Evolutionary conservation across 2,113 vertebrate genomes (phyloP).

Genomic region (Carlito syrichta): DNA sequence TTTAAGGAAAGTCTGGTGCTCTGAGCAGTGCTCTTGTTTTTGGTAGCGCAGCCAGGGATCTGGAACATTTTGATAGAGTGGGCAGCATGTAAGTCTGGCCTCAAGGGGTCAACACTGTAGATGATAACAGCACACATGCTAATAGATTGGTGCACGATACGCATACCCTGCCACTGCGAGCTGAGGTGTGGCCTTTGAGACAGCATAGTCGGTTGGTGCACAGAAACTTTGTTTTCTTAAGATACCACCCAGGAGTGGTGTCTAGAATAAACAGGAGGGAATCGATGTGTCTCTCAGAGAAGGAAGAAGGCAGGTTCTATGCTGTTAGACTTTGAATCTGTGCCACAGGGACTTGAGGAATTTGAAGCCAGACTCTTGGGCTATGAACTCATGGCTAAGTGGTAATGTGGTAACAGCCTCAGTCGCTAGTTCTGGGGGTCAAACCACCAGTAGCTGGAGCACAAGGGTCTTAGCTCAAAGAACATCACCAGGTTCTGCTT

Average conservation of each 20-base stretch:
- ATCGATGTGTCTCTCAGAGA: rapidly evolving
- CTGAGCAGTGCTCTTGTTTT: not conserved
- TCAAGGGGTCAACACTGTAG: not conserved
- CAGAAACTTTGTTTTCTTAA: not conserved
- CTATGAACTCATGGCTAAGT: rapidly evolving
- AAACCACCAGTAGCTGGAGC: not conserved
- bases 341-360: not conserved
- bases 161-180: not conserved
- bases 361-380: not conserved
- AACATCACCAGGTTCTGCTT: too few species aligned
- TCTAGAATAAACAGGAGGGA: not conserved
- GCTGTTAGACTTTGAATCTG: not conserved
- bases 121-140: not conserved
- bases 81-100: not conserved
- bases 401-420: rapidly evolving
- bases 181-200: not conserved
- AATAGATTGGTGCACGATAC: rapidly evolving
- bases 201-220: rapidly evolving
- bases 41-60: not conserved
- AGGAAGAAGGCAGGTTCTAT: not conserved
- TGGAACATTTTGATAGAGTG: not conserved
- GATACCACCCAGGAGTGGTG: not conserved
- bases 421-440: not conserved
- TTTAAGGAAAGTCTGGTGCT: not conserved
- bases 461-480: too few species aligned